phyloP scores from a whole-genome alignment of 2,888 invertebrate species.

The Sceliomorpha sp. region DNA sequence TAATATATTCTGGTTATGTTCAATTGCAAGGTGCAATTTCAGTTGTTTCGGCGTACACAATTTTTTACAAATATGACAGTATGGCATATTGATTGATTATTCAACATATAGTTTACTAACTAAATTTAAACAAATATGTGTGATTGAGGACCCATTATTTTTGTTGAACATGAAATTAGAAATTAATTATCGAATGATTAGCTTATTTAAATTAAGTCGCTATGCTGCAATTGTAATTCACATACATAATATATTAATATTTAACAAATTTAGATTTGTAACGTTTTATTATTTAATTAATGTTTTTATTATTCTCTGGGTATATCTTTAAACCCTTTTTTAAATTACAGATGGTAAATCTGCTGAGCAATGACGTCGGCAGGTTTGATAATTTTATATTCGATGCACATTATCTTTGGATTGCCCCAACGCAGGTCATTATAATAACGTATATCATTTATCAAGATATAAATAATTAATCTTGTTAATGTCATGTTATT shows the following conservation, averaged over 20 bases:
- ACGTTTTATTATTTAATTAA: no score
- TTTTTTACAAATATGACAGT: background rate
- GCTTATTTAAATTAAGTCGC: no score
- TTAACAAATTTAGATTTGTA: no score
- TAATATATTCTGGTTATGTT: background rate
- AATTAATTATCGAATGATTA: no score
- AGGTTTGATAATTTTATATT: conserved; percentile 87
- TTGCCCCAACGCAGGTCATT: conserved; percentile 86
- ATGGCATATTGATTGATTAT: background rate
- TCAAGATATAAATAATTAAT: conserved; percentile 82
- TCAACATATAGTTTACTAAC: background rate
- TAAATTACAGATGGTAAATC: conserved; percentile 81
- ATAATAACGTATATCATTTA: conserved; percentile 82
- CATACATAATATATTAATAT: no score
- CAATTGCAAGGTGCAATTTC: background rate
- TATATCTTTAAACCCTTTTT: no score
- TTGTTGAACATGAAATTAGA: no score
- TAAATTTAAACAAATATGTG: background rate
- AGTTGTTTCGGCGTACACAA: background rate
- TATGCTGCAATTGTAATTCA: no score
- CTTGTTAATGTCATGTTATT: no score
- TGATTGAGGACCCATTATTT: background rate
- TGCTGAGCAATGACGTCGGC: conserved; percentile 89
- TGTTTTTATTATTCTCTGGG: no score
- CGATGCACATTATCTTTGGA: conserved; percentile 88